Base-by-base conservation (phyloP, 2,888 invertebrate genomes). In the Pseudococcus viburni region DNA sequence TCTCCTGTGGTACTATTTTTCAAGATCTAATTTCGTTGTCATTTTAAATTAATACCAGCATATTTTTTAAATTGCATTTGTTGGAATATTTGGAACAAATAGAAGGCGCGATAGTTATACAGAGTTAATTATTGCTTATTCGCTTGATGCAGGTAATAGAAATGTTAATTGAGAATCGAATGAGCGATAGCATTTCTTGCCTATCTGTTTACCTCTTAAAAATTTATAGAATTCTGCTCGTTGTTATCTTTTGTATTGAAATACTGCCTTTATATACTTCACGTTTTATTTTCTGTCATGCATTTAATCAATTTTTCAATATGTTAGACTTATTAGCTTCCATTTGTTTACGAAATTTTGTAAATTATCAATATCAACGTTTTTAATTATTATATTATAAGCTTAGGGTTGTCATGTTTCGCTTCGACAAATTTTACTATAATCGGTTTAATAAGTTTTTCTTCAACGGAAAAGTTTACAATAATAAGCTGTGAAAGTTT, bases 401-500 rank as follows among this genome's bases (percentile, higher is more conserved):
- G 48, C 48, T 15, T 51, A 15, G 48, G 12, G 12, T 51, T 12
- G 48, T 12, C 12, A 51, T 12, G 12, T 51, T 64, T 64, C 19
- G 64, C 19, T 15, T 15, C 11, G 4, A 12, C 11, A 12, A 51
- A 12, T 51, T 51, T 12, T 12, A 12, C 4, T 51, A 15, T 4
- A 51, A 51, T 51, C 15, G 15, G 12, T 51, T 15, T 51, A 1
- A 51, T 51, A 51, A 51, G 48, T 51, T 51, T 51, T 51, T 51
- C 48, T 51, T 51, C 48, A 51, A 46, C 46, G 12, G 46, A 51
- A 51, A 51, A 51, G 12, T 51, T 51, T 51, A 51, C 48, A 51
- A 51, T 51, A 22, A 64, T 17, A 73, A 73, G 33, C 73, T 73
- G 73, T 73, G 73, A 73, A 33, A 73, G 73, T 33, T 73, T 73